These are phyloP conservation scores for Acanthosepion lycidas DNA, from an alignment of 2,888 invertebrate species.

Conservation along the genomic window DNA sequence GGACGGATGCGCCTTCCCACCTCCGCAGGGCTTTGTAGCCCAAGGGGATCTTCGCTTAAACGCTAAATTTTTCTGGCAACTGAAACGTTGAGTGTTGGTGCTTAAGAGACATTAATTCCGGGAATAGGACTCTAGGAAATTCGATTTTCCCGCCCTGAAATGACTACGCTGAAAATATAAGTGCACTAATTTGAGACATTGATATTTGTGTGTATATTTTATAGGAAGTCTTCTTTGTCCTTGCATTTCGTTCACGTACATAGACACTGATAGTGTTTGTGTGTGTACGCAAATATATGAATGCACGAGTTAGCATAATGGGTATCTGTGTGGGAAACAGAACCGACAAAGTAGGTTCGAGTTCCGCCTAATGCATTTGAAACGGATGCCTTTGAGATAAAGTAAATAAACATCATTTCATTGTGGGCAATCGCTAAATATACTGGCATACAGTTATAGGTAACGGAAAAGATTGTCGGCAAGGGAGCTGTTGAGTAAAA, in stretches of 20 bases:
- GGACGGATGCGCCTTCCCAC: background rate
- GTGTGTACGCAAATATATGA: background rate
- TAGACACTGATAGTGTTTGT: background rate
- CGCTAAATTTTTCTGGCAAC: background rate
- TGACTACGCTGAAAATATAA: background rate
- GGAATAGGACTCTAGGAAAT: background rate
- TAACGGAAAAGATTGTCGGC: no score
- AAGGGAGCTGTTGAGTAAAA: no score
- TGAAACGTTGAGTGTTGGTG: background rate
- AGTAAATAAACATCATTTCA: no score
- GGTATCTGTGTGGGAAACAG: background rate
- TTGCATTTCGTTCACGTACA: background rate
- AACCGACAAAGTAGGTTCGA: background rate
- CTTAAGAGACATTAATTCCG: background rate
- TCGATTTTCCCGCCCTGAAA: slow-evolving; percentile 4
- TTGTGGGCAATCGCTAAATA: no score
- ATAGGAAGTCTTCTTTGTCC: background rate
- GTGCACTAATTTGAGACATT: background rate
- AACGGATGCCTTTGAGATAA: no score
- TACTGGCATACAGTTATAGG: no score
- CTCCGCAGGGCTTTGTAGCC: background rate
- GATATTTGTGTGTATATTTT: background rate
- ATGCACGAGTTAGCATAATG: background rate
- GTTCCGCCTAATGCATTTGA: background rate
- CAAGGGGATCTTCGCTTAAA: background rate